Evolutionary conservation across 2,113 vertebrate species (phyloP).

Genomic region (Turnix velox): DNA sequence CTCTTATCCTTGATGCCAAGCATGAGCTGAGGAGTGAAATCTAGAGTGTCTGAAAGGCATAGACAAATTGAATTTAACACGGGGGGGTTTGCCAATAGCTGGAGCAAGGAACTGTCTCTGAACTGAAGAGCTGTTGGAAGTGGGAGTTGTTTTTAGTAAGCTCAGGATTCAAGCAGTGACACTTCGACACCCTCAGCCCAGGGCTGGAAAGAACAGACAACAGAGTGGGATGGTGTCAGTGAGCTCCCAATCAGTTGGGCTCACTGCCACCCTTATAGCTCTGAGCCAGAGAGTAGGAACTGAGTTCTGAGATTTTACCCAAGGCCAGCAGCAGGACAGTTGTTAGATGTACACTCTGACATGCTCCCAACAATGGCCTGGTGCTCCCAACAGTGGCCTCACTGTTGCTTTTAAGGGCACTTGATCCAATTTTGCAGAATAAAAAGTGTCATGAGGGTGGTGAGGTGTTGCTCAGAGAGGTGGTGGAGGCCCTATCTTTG

Average conservation of each 20-base stretch:
- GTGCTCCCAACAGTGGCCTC: not conserved
- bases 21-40: not conserved
- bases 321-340: not conserved
- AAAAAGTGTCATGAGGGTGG: no score
- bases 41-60: not conserved
- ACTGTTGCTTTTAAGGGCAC: not conserved
- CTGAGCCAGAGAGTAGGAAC: not conserved
- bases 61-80: not conserved
- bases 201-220: not conserved
- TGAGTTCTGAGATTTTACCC: not conserved
- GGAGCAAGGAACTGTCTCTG: not conserved
- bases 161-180: not conserved
- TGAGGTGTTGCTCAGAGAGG: no score
- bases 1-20: not conserved
- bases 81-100: not conserved
- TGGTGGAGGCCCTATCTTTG: no score
- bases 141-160: not conserved
- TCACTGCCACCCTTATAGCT: not conserved
- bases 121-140: not conserved
- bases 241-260: not conserved
- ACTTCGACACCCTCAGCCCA: not conserved
- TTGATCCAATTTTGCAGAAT: not conserved
- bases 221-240: not conserved
- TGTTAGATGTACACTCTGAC: not conserved
- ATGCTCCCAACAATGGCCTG: not conserved